Evolutionary conservation across 1,140 invertebrate genomes (phyloP).

Genomic region (Anagrus nilaparvatae): DNA sequence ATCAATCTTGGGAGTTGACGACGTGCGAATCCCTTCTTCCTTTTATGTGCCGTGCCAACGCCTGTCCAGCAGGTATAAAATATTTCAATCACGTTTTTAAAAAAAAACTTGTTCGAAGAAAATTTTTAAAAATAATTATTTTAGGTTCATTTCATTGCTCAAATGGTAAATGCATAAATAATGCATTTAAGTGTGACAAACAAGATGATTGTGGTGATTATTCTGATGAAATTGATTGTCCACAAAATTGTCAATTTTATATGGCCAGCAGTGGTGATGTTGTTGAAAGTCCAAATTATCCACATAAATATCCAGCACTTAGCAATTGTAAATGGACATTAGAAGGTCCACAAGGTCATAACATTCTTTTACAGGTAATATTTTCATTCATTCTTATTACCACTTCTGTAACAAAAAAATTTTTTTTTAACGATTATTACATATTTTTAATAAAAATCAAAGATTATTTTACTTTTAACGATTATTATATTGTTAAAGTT

Average conservation of each 20-base stretch:
- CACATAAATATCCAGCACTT: conserved; percentile 80
- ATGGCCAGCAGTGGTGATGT: conserved; percentile 91
- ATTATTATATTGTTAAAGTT: too few species aligned
- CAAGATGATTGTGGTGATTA: conserved; percentile 88
- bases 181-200: conserved; percentile 82
- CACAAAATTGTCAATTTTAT: conserved; percentile 79
- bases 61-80: conserved; percentile 75
- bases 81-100: neutral
- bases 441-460: too few species aligned
- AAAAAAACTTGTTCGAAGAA: too few species aligned
- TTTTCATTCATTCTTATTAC: too few species aligned
- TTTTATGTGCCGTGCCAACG: conserved; percentile 83
- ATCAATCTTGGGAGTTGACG: conserved; percentile 84
- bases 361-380: conserved; percentile 72
- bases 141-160: conserved; percentile 82
- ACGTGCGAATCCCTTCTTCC: conserved; percentile 89
- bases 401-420: too few species aligned
- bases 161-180: conserved; percentile 84
- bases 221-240: conserved; percentile 85
- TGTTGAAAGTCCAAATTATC: conserved; percentile 89
- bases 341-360: conserved; percentile 90
- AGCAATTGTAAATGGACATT: conserved; percentile 95
- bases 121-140: too few species aligned
- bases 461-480: too few species aligned
- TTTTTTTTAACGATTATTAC: too few species aligned